Evolutionary conservation across 2,113 vertebrate species (phyloP).

Genomic region (Chionomys nivalis): DNA sequence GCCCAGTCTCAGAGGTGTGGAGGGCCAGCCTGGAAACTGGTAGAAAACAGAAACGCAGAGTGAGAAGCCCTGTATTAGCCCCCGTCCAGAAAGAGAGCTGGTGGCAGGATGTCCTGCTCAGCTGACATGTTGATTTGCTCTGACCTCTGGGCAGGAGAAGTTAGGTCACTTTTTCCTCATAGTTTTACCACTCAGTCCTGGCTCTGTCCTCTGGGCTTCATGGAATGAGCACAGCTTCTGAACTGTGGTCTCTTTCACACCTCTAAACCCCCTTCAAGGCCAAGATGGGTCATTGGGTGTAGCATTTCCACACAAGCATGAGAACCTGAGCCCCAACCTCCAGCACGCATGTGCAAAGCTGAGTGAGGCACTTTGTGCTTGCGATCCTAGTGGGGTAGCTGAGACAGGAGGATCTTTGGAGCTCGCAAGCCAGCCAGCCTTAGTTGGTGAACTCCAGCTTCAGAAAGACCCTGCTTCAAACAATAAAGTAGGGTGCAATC

Average conservation of each 20-base stretch:
- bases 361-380: neutral
- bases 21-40: neutral
- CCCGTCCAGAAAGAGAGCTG: neutral
- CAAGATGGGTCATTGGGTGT: too few relatives aligned
- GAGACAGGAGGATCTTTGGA: neutral
- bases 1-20: neutral
- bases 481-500: neutral
- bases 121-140: neutral
- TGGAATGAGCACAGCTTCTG: neutral
- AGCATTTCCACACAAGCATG: neutral
- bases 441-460: neutral
- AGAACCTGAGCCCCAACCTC: neutral
- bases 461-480: neutral
- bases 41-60: neutral
- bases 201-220: neutral
- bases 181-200: neutral
- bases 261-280: neutral
- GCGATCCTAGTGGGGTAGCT: neutral
- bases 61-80: neutral
- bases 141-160: neutral
- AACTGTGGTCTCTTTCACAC: accelerated
- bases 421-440: neutral
- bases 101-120: neutral
- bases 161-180: neutral
- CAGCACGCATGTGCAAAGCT: too few relatives aligned